phyloP scores from a whole-genome alignment of 2,797 vertebrate species.

The Neosalanx taihuensis region DNA sequence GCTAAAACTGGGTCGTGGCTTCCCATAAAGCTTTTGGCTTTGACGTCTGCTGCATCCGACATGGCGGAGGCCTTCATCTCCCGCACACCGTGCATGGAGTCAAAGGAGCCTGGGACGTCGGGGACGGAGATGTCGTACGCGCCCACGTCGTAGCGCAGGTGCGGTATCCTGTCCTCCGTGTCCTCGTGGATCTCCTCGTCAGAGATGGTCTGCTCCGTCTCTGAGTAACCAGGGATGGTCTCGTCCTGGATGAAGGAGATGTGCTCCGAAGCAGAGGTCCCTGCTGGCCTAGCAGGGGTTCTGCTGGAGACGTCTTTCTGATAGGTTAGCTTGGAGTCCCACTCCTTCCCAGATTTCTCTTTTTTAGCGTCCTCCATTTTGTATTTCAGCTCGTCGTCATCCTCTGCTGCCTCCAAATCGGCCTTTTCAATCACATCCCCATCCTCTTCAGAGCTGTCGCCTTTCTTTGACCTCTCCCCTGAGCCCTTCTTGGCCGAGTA shows the following conservation, averaged over 20 bases:
- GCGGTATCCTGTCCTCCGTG: slow-evolving; percentile 86
- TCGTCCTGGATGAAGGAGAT: slow-evolving; percentile 97
- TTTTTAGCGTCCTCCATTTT: slow-evolving; percentile 71
- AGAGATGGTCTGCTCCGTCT: slow-evolving; percentile 97
- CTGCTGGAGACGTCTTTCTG: slow-evolving; percentile 31
- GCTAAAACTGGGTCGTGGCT: slow-evolving; percentile 79
- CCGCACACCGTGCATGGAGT: slow-evolving; percentile 78
- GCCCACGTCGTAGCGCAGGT: slow-evolving; percentile 82
- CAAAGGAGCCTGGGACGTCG: slow-evolving; percentile 82
- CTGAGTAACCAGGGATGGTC: slow-evolving; percentile 95
- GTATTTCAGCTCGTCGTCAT: slow-evolving; percentile 75
- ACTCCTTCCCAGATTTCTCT: slow-evolving; percentile 66
- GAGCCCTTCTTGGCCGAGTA: slow-evolving; percentile 52
- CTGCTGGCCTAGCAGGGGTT: slow-evolving; percentile 28
- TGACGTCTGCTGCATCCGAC: slow-evolving; percentile 65
- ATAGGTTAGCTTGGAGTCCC: slow-evolving; percentile 56
- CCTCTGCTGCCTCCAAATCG: slow-evolving; percentile 89
- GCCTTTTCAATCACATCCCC: slow-evolving; percentile 91
- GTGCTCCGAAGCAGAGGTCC: slow-evolving; percentile 72
- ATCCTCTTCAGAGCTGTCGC: slow-evolving; percentile 80
- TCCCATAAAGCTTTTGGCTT: slow-evolving; percentile 75
- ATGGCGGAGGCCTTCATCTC: slow-evolving; percentile 73
- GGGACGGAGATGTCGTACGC: slow-evolving; percentile 85
- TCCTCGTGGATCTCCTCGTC: slow-evolving; percentile 98
- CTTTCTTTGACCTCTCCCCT: slow-evolving; percentile 76